A percentile compares a stretch with the other conserved stretches of the same genome.
phyloP scores from a whole-genome alignment of 2,888 invertebrate genomes.

The Papilio protenor region DNA sequence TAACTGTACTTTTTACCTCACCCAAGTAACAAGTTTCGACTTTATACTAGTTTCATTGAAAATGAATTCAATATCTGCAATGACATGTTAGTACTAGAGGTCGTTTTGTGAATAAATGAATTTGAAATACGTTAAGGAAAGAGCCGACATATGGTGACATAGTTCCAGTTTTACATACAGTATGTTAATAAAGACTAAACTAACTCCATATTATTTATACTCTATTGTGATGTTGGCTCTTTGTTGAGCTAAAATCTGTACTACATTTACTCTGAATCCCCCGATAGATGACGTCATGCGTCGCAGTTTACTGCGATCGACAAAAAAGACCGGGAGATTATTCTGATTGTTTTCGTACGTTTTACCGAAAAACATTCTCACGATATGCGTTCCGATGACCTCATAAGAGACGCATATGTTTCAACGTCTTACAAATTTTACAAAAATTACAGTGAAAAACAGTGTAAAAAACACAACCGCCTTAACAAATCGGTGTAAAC shows the following conservation, averaged over 20 bases:
- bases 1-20: neutral
- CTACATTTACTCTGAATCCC: neutral
- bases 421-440: neutral
- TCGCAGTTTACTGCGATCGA: neutral
- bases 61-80: neutral
- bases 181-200: slow-evolving; percentile 31
- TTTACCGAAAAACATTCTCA: slow-evolving; percentile 15
- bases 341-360: neutral
- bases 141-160: slow-evolving; percentile 2
- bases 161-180: slow-evolving; percentile 16
- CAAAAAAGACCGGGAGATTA: neutral
- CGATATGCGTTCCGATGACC: slow-evolving; percentile 8
- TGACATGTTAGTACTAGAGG: neutral
- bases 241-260: slow-evolving; percentile 31
- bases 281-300: neutral
- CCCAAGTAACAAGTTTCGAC: neutral
- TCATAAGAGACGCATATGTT: neutral
- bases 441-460: neutral
- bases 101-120: slow-evolving; percentile 28
- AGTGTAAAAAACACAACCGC: neutral
- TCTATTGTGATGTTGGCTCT: slow-evolving; percentile 14
- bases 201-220: slow-evolving; percentile 2
- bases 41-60: neutral
- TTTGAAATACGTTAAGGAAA: slow-evolving; percentile 25
- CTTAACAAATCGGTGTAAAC: slow-evolving; percentile 3